These are phyloP conservation scores for Naso thynnoides DNA, from an alignment of 2,797 vertebrate species.

Conservation along the genomic window DNA sequence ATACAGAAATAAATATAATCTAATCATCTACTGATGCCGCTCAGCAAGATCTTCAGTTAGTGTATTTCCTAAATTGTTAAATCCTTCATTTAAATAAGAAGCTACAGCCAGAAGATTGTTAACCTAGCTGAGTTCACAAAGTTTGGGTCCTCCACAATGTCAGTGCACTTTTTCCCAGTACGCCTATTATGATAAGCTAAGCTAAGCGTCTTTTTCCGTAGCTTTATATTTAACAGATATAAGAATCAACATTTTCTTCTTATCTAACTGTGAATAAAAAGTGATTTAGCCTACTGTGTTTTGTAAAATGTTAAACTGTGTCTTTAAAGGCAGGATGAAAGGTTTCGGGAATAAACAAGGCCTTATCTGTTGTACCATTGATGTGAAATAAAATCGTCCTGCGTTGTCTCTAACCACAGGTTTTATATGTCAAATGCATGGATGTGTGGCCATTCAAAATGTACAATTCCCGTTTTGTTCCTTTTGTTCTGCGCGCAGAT, in stretches of 20 bases:
- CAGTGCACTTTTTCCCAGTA: too few relatives aligned
- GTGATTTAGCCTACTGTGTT: neutral
- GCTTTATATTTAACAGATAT: neutral
- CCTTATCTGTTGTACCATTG: constrained; percentile 25
- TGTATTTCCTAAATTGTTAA: neutral
- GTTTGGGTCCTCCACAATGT: too few relatives aligned
- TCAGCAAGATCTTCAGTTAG: too few relatives aligned
- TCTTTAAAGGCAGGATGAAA: neutral
- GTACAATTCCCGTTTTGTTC: constrained; percentile 81
- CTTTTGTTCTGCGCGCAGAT: constrained; percentile 70
- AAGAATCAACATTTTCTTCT: neutral
- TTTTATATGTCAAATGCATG: constrained; percentile 71
- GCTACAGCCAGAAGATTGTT: neutral
- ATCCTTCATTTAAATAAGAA: neutral
- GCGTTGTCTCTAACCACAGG: constrained; percentile 55
- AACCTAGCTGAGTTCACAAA: neutral
- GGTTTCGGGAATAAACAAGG: constrained; percentile 25
- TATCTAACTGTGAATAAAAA: too few relatives aligned
- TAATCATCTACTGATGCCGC: too few relatives aligned
- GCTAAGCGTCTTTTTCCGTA: too few relatives aligned
- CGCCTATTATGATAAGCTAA: neutral
- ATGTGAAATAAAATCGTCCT: constrained; percentile 64
- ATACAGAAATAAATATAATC: too few relatives aligned
- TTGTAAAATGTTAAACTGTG: constrained; percentile 2
- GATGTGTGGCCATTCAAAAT: constrained; percentile 72